phyloP scores from a whole-genome alignment of 2,113 vertebrate species.

The Dolichotis patagonum region DNA sequence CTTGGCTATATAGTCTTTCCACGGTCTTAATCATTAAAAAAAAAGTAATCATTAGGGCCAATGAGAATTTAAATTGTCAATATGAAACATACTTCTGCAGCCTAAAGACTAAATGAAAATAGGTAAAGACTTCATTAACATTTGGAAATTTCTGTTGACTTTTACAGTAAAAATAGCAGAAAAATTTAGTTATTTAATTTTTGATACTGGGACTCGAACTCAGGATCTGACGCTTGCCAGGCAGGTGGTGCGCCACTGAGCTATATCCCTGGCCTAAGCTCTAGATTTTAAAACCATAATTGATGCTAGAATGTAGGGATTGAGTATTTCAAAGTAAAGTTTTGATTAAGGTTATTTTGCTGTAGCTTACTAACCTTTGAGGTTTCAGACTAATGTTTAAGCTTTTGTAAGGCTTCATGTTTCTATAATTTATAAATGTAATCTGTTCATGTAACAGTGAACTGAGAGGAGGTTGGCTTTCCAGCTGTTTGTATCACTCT shows the following conservation, averaged over 20 bases:
- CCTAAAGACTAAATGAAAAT: neutral
- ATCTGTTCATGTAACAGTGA: neutral
- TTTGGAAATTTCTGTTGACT: neutral
- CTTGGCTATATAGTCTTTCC: neutral
- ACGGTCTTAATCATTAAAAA: neutral
- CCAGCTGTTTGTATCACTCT: neutral
- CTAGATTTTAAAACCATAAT: constrained; percentile 5
- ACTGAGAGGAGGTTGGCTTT: neutral
- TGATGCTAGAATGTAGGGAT: neutral
- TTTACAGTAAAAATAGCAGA: neutral
- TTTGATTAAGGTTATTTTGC: neutral
- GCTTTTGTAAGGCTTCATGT: neutral
- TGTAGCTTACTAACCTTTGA: neutral
- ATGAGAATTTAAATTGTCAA: neutral
- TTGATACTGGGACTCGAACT: no score
- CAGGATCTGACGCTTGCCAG: no score
- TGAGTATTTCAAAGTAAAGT: constrained; percentile 44
- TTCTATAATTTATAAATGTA: neutral
- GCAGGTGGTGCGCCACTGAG: no score
- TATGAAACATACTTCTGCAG: neutral
- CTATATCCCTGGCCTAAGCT: neutral
- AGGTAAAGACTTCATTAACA: neutral
- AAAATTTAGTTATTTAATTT: neutral
- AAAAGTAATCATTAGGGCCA: neutral
- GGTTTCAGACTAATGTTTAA: neutral